A percentile compares a stretch with the other conserved stretches of the same genome.
phyloP scores from a whole-genome alignment of 2,797 vertebrate species.

The Hylomyscus alleni region DNA sequence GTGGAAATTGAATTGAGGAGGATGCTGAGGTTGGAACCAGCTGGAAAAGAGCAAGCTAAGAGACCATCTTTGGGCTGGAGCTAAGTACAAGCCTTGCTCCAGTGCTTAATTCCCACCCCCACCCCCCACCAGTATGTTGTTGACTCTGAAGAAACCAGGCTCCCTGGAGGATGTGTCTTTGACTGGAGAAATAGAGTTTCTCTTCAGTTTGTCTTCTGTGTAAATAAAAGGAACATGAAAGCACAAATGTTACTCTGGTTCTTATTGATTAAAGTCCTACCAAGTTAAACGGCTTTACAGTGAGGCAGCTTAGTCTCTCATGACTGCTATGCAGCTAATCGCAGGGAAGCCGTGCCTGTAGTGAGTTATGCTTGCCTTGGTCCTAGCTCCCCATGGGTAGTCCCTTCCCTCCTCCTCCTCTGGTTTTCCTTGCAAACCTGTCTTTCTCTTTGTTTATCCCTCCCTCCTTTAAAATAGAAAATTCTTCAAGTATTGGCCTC shows the following conservation, averaged over 20 bases:
- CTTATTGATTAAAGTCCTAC: slow-evolving; percentile 35
- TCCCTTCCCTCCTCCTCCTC: too few species aligned
- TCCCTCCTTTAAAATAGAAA: not conserved
- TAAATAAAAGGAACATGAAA: slow-evolving; percentile 49
- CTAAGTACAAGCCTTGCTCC: slow-evolving; percentile 64
- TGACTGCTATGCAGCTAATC: not conserved
- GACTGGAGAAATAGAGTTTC: slow-evolving; percentile 17
- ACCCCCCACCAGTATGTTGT: slow-evolving; percentile 12
- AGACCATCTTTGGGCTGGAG: slow-evolving; percentile 47
- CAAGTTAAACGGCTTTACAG: not conserved
- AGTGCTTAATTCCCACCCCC: slow-evolving; percentile 1
- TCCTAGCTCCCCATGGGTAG: not conserved
- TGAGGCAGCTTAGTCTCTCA: not conserved
- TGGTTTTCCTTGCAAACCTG: not conserved
- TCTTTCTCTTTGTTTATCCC: not conserved
- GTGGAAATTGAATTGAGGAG: slow-evolving; percentile 57
- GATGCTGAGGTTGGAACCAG: slow-evolving; percentile 60
- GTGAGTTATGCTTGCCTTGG: not conserved
- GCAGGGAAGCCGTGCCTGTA: not conserved
- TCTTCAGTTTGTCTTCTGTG: slow-evolving; percentile 58
- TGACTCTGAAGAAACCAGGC: slow-evolving; percentile 71
- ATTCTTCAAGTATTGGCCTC: not conserved
- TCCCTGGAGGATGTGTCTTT: slow-evolving; percentile 43
- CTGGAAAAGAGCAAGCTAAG: slow-evolving; percentile 40
- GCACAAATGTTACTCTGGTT: slow-evolving; percentile 41